phyloP scores from a whole-genome alignment of 2,113 vertebrate species.

The Polypterus senegalus region DNA sequence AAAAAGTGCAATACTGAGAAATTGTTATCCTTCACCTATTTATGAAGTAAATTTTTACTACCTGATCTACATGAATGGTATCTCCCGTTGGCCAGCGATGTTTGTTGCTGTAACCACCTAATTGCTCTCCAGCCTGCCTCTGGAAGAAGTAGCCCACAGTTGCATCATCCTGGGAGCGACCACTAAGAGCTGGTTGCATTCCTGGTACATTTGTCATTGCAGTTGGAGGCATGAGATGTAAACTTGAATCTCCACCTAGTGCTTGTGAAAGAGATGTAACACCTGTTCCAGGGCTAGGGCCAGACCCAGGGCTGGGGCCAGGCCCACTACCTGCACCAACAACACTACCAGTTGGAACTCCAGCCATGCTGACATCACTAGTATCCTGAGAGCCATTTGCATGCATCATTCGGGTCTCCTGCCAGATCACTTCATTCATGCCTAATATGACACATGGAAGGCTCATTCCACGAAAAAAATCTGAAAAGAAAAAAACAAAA shows the following conservation, averaged over 20 bases:
- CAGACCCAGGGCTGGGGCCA: slow-evolving; percentile 17
- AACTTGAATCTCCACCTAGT: slow-evolving; percentile 39
- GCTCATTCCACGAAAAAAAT: slow-evolving; percentile 54
- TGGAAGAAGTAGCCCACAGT: slow-evolving; percentile 55
- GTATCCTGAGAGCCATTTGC: slow-evolving; percentile 43
- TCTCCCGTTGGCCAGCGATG: slow-evolving; percentile 47
- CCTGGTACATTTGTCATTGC: slow-evolving; percentile 16
- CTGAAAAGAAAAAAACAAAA: slow-evolving; percentile 9
- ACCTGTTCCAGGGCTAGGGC: slow-evolving; percentile 7
- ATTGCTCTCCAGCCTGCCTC: slow-evolving; percentile 50
- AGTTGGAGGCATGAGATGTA: slow-evolving; percentile 4
- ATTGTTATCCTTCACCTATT: too few relatives aligned
- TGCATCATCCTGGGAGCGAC: slow-evolving; percentile 43
- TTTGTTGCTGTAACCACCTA: slow-evolving; percentile 37
- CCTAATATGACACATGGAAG: slow-evolving; percentile 61
- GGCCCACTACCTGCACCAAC: slow-evolving; percentile 32
- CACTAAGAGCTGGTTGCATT: slow-evolving; percentile 40
- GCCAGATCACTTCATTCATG: slow-evolving; percentile 65
- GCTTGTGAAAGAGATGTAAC: slow-evolving; percentile 34
- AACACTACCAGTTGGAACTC: slow-evolving; percentile 32
- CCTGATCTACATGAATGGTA: slow-evolving; percentile 34
- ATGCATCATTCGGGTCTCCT: slow-evolving; percentile 58
- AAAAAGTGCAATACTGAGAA: too few relatives aligned
- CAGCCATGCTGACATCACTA: slow-evolving; percentile 21
- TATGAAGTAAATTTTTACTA: slow-evolving; percentile 12